Evolutionary conservation across 2,888 invertebrate genomes (phyloP), one percentile per base, ranked within the genome.

Genomic region (Melieria picta): DNA sequence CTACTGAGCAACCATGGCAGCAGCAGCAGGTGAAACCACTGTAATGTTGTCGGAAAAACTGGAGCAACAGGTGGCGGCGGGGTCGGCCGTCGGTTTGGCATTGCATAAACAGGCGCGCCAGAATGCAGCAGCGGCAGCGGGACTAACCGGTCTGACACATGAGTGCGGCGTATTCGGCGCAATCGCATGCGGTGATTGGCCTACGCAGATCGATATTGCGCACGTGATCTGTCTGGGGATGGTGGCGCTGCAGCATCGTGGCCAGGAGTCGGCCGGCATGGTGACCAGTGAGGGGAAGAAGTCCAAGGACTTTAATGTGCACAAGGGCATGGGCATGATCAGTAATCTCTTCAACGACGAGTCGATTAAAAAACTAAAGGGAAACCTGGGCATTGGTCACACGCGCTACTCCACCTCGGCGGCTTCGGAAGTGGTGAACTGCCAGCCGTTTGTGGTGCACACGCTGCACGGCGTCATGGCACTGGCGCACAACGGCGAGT

Each of bases 361-460:
- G 72, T 92, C 93, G 48, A 93, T 98, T 89, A 91, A 90, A 85
- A 94, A 93, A 82, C 88, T 98, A 0, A 93, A 93, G 82, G 96
- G 95, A 7, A 97, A 96, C 86, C 89, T 98, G 61, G 97, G 98
- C 7, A 97, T 99, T 79, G 99, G 99, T 7, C 99, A 99, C 88
- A 98, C 98, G n/a, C 91, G 97, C 76, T 99, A 99, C 83, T 98
- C 98, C 1, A 99, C 99, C 1, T 93, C 95, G 9, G 99, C 98
- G 0, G 97, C 95, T 2, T 96, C 97, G 0, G 97, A 96, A 83
- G 94, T 95, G 83, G 93, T 96, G 75, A 98, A 99, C 87, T 98
- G 98, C 81, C 99, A 99, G 87, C 99, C 99, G 0, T 99, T 99
- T 87, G 97, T 99, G n/a, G 98, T 99, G 0, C 98, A 99, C 85